These are phyloP conservation scores for Melospiza melodia DNA, from an alignment of 2,113 vertebrate genomes.

Conservation along the genomic window DNA sequence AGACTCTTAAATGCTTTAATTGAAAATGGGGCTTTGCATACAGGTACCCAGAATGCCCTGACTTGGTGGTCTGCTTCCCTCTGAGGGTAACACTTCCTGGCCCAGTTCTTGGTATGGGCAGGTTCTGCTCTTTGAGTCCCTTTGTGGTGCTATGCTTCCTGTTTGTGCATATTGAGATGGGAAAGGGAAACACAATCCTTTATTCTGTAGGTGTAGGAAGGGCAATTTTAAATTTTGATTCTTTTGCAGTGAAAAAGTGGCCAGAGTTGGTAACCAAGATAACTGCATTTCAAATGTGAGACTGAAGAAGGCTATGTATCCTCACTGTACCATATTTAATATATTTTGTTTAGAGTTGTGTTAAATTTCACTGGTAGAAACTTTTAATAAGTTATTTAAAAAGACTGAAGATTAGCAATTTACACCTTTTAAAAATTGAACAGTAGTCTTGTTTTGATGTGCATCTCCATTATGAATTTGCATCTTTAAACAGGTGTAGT, in stretches of 20 bases:
- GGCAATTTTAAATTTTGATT: neutral
- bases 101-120: neutral
- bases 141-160: neutral
- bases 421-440: slow-evolving; percentile 74
- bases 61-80: neutral
- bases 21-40: neutral
- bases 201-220: neutral
- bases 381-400: slow-evolving; percentile 57
- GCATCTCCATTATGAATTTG: slow-evolving; percentile 67
- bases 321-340: neutral
- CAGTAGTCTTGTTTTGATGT: slow-evolving; percentile 71
- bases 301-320: neutral
- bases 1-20: neutral
- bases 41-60: neutral
- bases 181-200: neutral
- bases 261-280: neutral
- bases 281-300: neutral
- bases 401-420: slow-evolving; percentile 69
- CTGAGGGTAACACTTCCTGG: neutral
- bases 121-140: neutral
- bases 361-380: slow-evolving; percentile 49
- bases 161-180: neutral
- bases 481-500: slow-evolving; percentile 72
- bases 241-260: neutral
- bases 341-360: slow-evolving; percentile 60